phyloP scores from a whole-genome alignment of 1,140 invertebrate genomes.

The Telenomus remus region DNA sequence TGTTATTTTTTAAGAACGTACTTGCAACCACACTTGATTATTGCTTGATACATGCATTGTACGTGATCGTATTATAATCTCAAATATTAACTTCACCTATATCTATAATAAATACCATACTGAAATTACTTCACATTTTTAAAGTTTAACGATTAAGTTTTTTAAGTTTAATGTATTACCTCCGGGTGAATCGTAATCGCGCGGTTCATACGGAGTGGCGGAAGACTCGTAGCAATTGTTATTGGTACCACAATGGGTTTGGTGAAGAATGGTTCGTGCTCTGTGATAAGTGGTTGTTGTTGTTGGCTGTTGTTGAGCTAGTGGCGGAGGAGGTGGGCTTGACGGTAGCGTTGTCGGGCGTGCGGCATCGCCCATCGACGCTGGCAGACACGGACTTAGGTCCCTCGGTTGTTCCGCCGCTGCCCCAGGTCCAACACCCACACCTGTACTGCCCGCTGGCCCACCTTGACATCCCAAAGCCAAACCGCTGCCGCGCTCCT shows the following conservation, averaged over 20 bases:
- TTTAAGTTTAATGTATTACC: no score
- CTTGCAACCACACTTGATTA: no score
- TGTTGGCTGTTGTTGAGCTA: conserved; percentile 48
- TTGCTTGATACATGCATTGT: no score
- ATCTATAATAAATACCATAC: no score
- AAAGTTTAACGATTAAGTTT: no score
- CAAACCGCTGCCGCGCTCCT: conserved; percentile 73
- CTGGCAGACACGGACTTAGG: conserved; percentile 82
- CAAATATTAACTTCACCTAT: no score
- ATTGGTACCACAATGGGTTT: conserved; percentile 72
- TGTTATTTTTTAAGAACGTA: no score
- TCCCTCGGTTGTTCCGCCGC: conserved; percentile 83
- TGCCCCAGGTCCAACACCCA: conserved; percentile 76
- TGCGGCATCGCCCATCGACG: conserved; percentile 78
- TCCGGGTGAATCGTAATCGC: conserved; percentile 73
- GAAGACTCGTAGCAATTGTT: conserved; percentile 73
- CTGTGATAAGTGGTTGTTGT: conserved; percentile 57
- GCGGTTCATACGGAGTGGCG: conserved; percentile 72
- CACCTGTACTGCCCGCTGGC: conserved; percentile 64
- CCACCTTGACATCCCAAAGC: conserved; percentile 72
- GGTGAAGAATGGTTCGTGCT: conserved; percentile 68
- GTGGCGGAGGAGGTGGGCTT: conserved; percentile 64
- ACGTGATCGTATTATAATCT: no score
- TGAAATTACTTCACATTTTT: no score
- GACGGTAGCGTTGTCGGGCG: conserved; percentile 72